These are phyloP conservation scores for Drosophila rufa DNA, from an alignment of 1,140 invertebrate species.

Conservation along the genomic window DNA sequence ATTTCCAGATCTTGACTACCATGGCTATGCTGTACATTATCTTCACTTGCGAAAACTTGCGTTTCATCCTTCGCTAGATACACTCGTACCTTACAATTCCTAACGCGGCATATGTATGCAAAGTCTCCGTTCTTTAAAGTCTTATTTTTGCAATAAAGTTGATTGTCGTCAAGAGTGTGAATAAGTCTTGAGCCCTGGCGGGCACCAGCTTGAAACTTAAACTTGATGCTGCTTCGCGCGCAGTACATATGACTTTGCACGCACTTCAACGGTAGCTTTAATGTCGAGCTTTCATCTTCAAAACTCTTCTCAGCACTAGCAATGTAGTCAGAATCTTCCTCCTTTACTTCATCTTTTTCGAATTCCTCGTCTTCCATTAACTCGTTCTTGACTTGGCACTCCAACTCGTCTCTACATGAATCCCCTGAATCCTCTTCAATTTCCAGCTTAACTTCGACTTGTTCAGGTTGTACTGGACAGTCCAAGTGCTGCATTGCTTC, in stretches of 20 bases:
- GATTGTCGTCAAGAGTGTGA: background rate
- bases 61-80: background rate
- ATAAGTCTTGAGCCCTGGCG: background rate
- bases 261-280: too few relatives aligned
- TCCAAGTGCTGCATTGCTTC: background rate
- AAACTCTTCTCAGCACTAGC: too few relatives aligned
- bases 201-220: background rate
- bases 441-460: background rate
- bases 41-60: background rate
- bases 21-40: background rate
- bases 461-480: background rate
- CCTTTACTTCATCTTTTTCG: too few relatives aligned
- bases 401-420: too few relatives aligned
- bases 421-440: too few relatives aligned
- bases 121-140: background rate
- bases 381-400: too few relatives aligned
- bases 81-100: background rate
- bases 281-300: too few relatives aligned
- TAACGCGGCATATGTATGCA: background rate
- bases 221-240: background rate
- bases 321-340: too few relatives aligned
- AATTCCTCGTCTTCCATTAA: too few relatives aligned
- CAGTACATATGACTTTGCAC: background rate
- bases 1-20: background rate
- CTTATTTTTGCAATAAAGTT: constrained; percentile 3